phyloP scores from a whole-genome alignment of 2,797 vertebrate genomes.

The Podarcis siculus region DNA sequence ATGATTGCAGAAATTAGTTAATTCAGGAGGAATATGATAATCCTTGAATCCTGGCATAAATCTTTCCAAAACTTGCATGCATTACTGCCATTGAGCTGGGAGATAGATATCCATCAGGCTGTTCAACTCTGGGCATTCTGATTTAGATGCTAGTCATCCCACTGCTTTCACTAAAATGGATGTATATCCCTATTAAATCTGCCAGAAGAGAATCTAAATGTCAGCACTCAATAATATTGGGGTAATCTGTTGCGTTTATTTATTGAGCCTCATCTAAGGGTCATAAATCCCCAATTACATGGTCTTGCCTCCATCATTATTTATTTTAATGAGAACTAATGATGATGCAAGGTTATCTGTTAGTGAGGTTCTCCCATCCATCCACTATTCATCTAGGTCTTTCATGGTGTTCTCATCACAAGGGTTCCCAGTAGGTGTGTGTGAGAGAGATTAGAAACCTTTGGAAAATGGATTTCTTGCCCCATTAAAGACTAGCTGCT shows the following conservation, averaged over 20 bases:
- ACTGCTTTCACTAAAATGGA: constrained; percentile 63
- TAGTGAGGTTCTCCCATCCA: neutral
- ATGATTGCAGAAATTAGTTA: constrained; percentile 79
- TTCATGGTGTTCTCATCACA: neutral
- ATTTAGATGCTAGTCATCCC: constrained; percentile 70
- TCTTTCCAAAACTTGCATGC: constrained; percentile 63
- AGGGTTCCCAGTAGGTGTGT: neutral
- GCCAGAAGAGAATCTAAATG: constrained; percentile 61
- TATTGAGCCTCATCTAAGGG: constrained; percentile 56
- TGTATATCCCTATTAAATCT: constrained; percentile 67
- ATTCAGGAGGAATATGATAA: constrained; percentile 75
- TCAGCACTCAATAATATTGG: constrained; percentile 65
- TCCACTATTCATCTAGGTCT: neutral
- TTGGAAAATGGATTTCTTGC: neutral
- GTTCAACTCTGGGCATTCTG: constrained; percentile 61
- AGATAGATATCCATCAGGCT: constrained; percentile 63
- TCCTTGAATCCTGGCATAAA: constrained; percentile 65
- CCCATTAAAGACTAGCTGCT: neutral
- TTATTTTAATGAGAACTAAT: constrained; percentile 59
- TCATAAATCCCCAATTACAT: constrained; percentile 65
- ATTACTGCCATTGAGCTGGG: constrained; percentile 55
- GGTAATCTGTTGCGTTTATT: constrained; percentile 72
- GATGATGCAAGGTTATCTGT: constrained; percentile 11
- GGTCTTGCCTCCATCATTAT: constrained; percentile 61
- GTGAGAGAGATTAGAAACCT: constrained; percentile 15